Conservation (phyloP, 1,140 invertebrate species). For the Protaetia brevitarsis region DNA sequence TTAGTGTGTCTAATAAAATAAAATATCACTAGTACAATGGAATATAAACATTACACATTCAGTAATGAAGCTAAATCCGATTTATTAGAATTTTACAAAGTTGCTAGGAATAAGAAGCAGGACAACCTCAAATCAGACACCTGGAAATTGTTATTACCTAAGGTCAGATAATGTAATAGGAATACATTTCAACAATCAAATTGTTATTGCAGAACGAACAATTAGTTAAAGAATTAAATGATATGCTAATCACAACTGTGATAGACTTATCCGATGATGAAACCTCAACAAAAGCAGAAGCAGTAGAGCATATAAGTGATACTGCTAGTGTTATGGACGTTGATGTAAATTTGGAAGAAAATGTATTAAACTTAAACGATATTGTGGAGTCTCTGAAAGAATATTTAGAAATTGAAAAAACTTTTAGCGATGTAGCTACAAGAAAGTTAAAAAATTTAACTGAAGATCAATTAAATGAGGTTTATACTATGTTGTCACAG, state of each 20-base stretch:
- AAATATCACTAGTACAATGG: neutral
- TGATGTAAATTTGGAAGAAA: neutral
- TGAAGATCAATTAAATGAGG: neutral
- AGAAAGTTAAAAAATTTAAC: neutral
- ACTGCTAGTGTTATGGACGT: neutral
- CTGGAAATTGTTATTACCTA: neutral
- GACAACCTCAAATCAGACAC: neutral
- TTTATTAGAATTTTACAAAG: constrained; percentile 1
- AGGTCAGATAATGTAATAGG: neutral
- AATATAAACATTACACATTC: neutral
- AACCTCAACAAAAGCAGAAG: too few relatives aligned
- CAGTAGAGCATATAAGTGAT: neutral
- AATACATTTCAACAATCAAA: neutral
- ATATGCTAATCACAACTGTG: neutral
- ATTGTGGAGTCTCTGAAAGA: neutral
- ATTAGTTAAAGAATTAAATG: neutral
- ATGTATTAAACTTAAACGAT: neutral
- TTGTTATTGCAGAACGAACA: neutral
- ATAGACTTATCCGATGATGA: neutral
- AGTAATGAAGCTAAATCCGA: neutral
- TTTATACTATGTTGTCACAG: neutral
- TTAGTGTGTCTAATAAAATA: too few relatives aligned
- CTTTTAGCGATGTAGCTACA: neutral
- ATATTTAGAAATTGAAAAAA: neutral
- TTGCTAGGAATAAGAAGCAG: neutral